Conservation (phyloP, 2,113 vertebrate species). For the Hydrolagus affinis region DNA sequence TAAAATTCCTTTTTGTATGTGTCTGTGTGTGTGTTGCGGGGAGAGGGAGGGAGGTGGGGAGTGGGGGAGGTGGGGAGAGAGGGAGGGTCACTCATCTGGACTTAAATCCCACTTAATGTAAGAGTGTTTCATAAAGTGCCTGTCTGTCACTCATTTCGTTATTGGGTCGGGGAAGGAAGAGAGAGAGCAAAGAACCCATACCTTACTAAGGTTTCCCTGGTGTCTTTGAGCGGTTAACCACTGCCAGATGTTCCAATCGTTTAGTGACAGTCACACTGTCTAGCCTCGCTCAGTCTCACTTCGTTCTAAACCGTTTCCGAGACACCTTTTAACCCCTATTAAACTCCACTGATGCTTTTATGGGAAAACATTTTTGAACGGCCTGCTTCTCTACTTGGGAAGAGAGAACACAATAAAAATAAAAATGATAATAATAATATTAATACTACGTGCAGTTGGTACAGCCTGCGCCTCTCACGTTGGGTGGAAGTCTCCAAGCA, state of each 20-base stretch:
- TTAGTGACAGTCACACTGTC: constrained; percentile 55
- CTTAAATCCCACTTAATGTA: constrained; percentile 34
- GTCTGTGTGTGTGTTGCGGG: not conserved
- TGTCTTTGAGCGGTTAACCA: constrained; percentile 42
- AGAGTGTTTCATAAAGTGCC: constrained; percentile 40
- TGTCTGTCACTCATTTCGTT: constrained; percentile 36
- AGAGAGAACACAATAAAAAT: no score
- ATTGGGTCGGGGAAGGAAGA: not conserved
- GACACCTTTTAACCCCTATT: constrained; percentile 76
- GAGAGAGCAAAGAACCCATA: constrained; percentile 15
- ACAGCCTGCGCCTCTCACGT: no score
- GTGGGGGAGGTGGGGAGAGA: not conserved
- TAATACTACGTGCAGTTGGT: no score
- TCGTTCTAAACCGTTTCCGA: not conserved
- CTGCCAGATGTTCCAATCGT: constrained; percentile 60
- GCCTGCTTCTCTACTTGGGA: no score
- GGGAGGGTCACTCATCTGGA: constrained; percentile 2
- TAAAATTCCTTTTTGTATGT: not conserved
- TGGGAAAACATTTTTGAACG: constrained; percentile 27
- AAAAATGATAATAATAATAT: no score
- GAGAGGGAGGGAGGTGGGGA: not conserved
- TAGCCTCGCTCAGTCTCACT: constrained; percentile 66
- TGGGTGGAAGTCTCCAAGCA: no score
- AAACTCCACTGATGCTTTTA: constrained; percentile 54
- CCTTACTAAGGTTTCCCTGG: constrained; percentile 39